Conservation (phyloP, 2,113 vertebrate species). For the Mustelus asterias region DNA sequence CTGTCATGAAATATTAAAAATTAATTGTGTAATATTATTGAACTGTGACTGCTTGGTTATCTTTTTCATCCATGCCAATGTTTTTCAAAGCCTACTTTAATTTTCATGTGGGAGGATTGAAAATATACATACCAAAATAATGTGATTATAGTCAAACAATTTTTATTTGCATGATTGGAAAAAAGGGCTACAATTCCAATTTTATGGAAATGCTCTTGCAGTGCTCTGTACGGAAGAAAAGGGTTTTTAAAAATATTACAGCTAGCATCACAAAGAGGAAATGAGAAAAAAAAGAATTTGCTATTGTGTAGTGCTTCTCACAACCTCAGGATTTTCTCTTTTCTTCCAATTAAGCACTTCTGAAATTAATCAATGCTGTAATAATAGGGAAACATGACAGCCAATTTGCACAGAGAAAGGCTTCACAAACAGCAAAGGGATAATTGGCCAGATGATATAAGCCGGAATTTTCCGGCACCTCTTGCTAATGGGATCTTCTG, state of each 20-base stretch:
- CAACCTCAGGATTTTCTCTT: not conserved
- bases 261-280: not conserved
- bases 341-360: not conserved
- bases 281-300: not conserved
- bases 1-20: slow-evolving; percentile 51
- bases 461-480: too few relatives aligned
- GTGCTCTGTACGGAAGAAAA: not conserved
- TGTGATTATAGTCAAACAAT: slow-evolving; percentile 9
- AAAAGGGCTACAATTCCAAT: not conserved
- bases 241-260: not conserved
- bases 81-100: slow-evolving; percentile 14
- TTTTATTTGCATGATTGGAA: not conserved
- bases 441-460: not conserved
- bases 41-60: slow-evolving; percentile 44
- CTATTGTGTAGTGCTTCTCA: not conserved
- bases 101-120: not conserved
- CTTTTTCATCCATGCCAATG: slow-evolving; percentile 38
- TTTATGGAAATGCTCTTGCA: not conserved
- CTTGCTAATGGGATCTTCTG: too few relatives aligned
- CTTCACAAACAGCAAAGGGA: not conserved
- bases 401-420: not conserved
- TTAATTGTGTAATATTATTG: slow-evolving; percentile 48
- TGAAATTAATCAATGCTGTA: not conserved
- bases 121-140: slow-evolving; percentile 18
- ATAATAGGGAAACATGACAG: not conserved